Evolutionary conservation across 2,113 vertebrate species (phyloP).

Genomic region (Scortum barcoo): DNA sequence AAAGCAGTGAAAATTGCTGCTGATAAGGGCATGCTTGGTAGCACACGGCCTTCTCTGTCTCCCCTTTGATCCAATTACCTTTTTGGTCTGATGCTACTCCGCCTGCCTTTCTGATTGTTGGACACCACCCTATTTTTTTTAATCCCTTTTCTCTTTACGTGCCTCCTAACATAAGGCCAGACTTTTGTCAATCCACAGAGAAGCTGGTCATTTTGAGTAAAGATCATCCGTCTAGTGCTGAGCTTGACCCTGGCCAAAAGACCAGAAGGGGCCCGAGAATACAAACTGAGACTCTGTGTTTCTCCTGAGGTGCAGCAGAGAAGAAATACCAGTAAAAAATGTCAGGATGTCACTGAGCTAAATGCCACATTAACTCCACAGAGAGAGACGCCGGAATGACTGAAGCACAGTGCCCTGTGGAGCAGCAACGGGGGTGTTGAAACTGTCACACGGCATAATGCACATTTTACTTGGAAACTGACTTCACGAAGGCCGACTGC

Average conservation of each 20-base stretch:
- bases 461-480: conserved; percentile 70
- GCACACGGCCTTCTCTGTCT: conserved; percentile 56
- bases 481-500: conserved; percentile 61
- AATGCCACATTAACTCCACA: conserved; percentile 75
- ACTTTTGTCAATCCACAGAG: conserved; percentile 5
- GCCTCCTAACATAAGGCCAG: conserved; percentile 7
- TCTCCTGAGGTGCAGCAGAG: conserved; percentile 45
- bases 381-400: conserved; percentile 64
- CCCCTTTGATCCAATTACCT: conserved; percentile 71
- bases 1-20: conserved; percentile 63
- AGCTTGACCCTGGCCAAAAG: conserved; percentile 47
- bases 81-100: conserved; percentile 37
- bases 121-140: conserved; percentile 34
- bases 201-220: conserved; percentile 28
- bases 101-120: conserved; percentile 40
- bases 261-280: conserved; percentile 16
- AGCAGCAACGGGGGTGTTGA: conserved; percentile 64
- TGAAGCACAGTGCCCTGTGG: conserved; percentile 66
- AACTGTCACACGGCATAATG: conserved; percentile 72
- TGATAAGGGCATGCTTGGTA: conserved; percentile 72
- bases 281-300: conserved; percentile 38
- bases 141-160: conserved; percentile 24
- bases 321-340: conserved; percentile 48
- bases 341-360: conserved; percentile 73
- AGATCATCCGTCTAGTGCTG: conserved; percentile 20